Evolutionary conservation across 2,113 vertebrate genomes (phyloP).

Genomic region (Cettia cetti): DNA sequence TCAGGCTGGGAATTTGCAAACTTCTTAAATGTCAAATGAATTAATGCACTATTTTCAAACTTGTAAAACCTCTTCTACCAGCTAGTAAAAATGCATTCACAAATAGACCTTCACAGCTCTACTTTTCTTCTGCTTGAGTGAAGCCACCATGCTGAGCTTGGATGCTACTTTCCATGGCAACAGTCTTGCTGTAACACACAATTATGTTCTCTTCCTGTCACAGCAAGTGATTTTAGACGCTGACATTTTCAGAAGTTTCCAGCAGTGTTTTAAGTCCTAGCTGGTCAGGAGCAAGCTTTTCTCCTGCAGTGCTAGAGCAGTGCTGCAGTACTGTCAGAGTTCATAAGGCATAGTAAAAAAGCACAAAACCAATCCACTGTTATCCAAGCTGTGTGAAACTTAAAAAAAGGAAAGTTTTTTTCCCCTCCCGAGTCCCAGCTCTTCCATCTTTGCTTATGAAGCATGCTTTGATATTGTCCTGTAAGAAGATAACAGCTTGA

Average conservation of each 20-base stretch:
- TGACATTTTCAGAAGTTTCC: conserved; percentile 26
- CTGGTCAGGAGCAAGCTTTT: not conserved
- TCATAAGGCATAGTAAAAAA: not conserved
- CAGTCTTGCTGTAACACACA: not conserved
- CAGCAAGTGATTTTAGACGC: not conserved
- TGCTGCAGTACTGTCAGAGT: not conserved
- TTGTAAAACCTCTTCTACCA: conserved; percentile 1
- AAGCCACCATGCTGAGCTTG: conserved; percentile 24
- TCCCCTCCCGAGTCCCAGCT: not conserved
- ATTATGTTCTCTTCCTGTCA: not conserved
- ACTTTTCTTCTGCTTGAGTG: conserved; percentile 18
- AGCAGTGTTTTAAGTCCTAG: not conserved
- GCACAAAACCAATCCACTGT: not conserved
- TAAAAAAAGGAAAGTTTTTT: not conserved
- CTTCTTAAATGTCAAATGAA: not conserved
- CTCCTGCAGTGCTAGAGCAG: not conserved
- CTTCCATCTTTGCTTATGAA: not conserved
- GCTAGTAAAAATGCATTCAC: not conserved
- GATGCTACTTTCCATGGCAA: conserved; percentile 52
- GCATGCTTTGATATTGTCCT: not conserved
- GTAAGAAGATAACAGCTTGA: not conserved
- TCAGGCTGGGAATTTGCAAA: not conserved
- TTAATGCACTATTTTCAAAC: not conserved
- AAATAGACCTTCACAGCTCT: not conserved
- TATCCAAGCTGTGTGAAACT: not conserved